These are phyloP conservation scores for Sebastes taczanowskii DNA, from an alignment of 2,797 vertebrate genomes.

Conservation along the genomic window DNA sequence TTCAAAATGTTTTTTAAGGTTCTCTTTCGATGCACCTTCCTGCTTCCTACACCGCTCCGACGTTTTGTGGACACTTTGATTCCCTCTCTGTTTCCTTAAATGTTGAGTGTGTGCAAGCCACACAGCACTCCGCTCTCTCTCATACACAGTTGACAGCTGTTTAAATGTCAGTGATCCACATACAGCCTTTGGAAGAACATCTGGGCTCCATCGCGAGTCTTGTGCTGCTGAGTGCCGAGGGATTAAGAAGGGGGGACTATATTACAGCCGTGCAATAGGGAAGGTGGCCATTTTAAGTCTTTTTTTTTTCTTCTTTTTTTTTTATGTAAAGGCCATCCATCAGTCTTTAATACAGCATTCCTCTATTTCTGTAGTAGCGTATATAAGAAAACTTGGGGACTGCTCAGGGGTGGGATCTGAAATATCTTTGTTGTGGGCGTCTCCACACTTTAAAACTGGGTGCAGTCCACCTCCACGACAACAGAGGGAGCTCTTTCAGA, in stretches of 20 bases:
- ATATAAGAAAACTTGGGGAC: conserved; percentile 76
- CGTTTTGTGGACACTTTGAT: conserved; percentile 25
- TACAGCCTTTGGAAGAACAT: conserved; percentile 77
- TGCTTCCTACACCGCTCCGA: conserved; percentile 17
- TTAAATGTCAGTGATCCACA: conserved; percentile 67
- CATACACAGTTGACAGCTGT: conserved; percentile 60
- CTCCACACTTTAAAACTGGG: conserved; percentile 69
- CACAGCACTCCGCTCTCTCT: conserved; percentile 50
- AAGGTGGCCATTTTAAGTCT: conserved; percentile 67
- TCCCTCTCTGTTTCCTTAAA: conserved; percentile 48
- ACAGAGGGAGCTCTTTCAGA: conserved; percentile 78
- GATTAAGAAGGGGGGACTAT: conserved; percentile 64
- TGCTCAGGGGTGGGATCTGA: conserved; percentile 72
- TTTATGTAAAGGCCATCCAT: conserved; percentile 67
- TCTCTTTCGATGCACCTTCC: conserved; percentile 25
- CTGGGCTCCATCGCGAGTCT: conserved; percentile 73
- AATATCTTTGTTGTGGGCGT: conserved; percentile 69
- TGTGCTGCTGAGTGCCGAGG: conserved; percentile 76
- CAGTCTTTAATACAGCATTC: conserved; percentile 81
- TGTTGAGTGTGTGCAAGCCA: conserved; percentile 42
- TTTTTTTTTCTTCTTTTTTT: conserved; percentile 45
- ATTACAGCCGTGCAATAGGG: conserved; percentile 80
- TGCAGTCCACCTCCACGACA: conserved; percentile 75
- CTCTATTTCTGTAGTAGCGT: conserved; percentile 79
- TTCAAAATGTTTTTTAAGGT: conserved; percentile 39